Conservation (phyloP, 2,797 vertebrate genomes). For the Lerista edwardsae region DNA sequence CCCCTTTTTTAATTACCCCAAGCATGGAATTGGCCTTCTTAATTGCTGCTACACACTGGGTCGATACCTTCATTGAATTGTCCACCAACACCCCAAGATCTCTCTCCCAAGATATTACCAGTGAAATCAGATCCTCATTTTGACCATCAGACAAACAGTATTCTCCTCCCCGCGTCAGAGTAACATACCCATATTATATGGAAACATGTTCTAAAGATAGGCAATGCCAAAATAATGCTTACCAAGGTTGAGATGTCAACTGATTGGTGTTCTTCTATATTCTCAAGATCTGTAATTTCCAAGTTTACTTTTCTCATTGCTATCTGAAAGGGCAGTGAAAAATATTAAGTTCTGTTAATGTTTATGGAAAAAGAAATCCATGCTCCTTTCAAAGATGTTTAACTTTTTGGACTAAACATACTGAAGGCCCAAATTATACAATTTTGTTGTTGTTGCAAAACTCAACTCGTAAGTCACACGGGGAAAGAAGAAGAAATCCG, state of each 20-base stretch:
- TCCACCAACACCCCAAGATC: too few relatives aligned
- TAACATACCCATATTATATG: background rate
- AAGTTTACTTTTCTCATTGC: slow-evolving; percentile 77
- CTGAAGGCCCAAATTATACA: background rate
- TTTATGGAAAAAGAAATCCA: slow-evolving; percentile 3
- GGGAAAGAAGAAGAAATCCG: background rate
- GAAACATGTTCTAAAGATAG: background rate
- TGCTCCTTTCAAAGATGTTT: background rate
- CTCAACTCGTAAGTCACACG: background rate
- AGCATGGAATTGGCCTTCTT: too few relatives aligned
- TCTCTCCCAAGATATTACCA: too few relatives aligned
- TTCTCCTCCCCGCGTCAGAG: background rate
- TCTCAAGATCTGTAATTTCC: slow-evolving; percentile 88
- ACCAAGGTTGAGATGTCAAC: slow-evolving; percentile 89
- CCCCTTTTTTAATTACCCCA: too few relatives aligned
- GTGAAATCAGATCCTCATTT: too few relatives aligned
- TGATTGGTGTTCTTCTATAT: slow-evolving; percentile 89
- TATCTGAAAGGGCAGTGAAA: slow-evolving; percentile 72
- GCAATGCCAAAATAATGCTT: slow-evolving; percentile 56
- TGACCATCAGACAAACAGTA: background rate
- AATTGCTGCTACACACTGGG: too few relatives aligned
- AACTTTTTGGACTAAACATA: background rate
- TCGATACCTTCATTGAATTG: too few relatives aligned
- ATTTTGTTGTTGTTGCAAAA: background rate
- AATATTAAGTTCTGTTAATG: background rate